A percentile compares a stretch with the other conserved stretches of the same genome.
These are phyloP conservation scores for Drosophila tristis DNA, from an alignment of 1,140 invertebrate species.

Conservation along the genomic window DNA sequence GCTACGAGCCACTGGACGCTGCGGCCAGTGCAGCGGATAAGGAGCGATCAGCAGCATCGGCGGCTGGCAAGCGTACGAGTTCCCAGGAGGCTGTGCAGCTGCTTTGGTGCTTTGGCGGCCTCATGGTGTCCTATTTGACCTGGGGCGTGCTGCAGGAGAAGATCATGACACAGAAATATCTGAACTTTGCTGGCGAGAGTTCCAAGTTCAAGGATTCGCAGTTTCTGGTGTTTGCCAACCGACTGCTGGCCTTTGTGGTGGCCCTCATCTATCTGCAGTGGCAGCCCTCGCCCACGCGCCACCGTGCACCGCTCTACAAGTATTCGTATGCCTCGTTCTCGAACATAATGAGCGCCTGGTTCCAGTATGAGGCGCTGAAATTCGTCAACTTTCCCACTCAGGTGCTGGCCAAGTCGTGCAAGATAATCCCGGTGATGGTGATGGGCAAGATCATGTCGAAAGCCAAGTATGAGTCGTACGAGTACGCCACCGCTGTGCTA, in stretches of 20 bases:
- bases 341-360: conserved; percentile 99
- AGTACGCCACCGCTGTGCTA: conserved; percentile 95
- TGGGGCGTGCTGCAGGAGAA: conserved; percentile 98
- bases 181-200: conserved; percentile 86
- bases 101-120: conserved; percentile 92
- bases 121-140: conserved; percentile 95
- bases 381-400: conserved; percentile 99
- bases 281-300: conserved; percentile 87
- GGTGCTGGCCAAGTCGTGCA: conserved; percentile 96
- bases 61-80: conserved; percentile 80
- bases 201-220: conserved; percentile 95
- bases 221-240: conserved; percentile 97
- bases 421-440: conserved; percentile 97
- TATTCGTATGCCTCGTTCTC: conserved; percentile 98
- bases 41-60: conserved; percentile 45
- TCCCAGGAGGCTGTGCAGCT: conserved; percentile 87
- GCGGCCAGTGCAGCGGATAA: conserved; percentile 77
- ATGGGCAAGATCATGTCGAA: conserved; percentile 97
- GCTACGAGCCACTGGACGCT: conserved; percentile 43
- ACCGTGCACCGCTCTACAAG: conserved; percentile 96
- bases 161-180: conserved; percentile 94
- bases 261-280: conserved; percentile 87
- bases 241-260: conserved; percentile 93
- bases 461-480: conserved; percentile 95
- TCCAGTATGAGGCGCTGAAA: conserved; percentile 99